Evolutionary conservation across 2,797 vertebrate genomes (phyloP).

Genomic region (Lagorchestes hirsutus): DNA sequence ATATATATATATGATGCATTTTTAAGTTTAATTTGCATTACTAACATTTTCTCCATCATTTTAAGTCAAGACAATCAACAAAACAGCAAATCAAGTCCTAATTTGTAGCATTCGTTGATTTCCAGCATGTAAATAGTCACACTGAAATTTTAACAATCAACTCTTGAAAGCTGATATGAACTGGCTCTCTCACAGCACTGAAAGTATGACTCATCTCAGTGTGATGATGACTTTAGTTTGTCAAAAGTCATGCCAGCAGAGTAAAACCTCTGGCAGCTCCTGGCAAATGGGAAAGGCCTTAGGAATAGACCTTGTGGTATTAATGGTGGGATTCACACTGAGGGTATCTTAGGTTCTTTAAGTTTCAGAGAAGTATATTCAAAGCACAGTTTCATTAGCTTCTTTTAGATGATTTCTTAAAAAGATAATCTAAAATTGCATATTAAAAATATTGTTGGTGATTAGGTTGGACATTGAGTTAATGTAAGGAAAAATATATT

Average conservation of each 20-base stretch:
- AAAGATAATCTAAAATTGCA: not conserved
- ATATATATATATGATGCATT: not conserved
- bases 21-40: not conserved
- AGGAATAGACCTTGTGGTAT: not conserved
- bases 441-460: not conserved
- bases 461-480: not conserved
- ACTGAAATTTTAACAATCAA: not conserved
- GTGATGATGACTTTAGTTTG: not conserved
- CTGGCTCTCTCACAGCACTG: not conserved
- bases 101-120: not conserved
- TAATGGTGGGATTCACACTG: not conserved
- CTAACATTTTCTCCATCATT: not conserved
- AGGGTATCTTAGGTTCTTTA: not conserved
- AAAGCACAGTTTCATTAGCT: not conserved
- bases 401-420: not conserved
- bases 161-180: not conserved
- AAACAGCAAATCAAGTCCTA: not conserved
- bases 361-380: not conserved
- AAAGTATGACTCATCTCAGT: not conserved
- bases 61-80: too few species aligned
- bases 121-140: not conserved
- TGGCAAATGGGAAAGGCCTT: not conserved
- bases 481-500: not conserved
- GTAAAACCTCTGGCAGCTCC: not conserved
- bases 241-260: not conserved